Evolutionary conservation across 2,888 invertebrate species (phyloP), one percentile per base, ranked within the genome.

Genomic region (Heteromurus nitidus): DNA sequence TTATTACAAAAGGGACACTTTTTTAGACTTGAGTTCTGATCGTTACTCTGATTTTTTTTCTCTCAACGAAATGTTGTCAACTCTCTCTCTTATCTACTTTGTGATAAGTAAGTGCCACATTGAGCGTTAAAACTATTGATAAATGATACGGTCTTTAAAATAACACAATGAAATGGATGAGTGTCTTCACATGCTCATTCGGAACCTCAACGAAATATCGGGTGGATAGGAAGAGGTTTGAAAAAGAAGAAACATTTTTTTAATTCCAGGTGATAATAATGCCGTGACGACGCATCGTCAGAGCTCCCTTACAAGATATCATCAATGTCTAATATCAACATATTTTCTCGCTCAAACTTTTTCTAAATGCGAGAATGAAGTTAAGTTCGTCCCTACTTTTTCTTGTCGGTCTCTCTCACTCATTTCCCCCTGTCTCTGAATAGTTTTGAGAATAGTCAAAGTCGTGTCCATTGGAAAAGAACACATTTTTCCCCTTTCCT

Each of bases 121-220:
- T 69, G 64, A 69, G 74, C 70, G 70, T 76, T 76, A 80, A 80
- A 72, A 73, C 73, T 67, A 73, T 72, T 67, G 70, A 60, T 70
- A 82, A 65, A 75, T 64, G 62, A 74, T 74, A 74, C 18, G 62
- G 26, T 31, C n/a, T n/a, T n/a, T n/a, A n/a, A n/a, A n/a, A n/a
- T n/a, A n/a, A n/a, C n/a, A 53, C 58, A 44, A 30, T 28, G 65
- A 64, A 42, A 42, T n/a, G 64, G 72, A 82, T 67, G 81, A 76
- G 69, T 82, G 70, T 82, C 76, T 82, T 82, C 76, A 82, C n/a
- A n/a, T 72, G 75, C 81, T 70, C 53, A 74, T 81, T 69, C 69
- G 60, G 58, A 60, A 81, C 80, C 81, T 65, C 76, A 75, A 69
- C 60, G 24, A 22, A 16, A 47, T n/a, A 18, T 67, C 65, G 76